phyloP scores from a whole-genome alignment of 2,797 vertebrate genomes.

The Squalus acanthias region DNA sequence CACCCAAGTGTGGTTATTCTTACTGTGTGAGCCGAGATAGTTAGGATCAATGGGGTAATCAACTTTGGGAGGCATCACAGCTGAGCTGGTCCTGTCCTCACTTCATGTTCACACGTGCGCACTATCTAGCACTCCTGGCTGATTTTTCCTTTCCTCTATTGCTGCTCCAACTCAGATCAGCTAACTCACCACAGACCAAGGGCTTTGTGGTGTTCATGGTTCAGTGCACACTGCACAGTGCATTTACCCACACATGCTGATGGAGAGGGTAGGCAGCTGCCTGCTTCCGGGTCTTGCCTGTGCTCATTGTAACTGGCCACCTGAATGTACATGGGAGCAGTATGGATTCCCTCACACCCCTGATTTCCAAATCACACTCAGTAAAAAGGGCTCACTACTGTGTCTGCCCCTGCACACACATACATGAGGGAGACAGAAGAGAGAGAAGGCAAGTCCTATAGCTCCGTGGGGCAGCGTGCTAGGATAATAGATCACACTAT shows the following conservation, averaged over 20 bases:
- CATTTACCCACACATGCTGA: background rate
- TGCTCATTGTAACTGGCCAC: too few species aligned
- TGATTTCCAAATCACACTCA: background rate
- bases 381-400: background rate
- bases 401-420: background rate
- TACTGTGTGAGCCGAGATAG: background rate
- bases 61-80: background rate
- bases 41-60: background rate
- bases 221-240: background rate
- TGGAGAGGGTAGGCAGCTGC: background rate
- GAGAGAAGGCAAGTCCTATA: background rate
- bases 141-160: background rate
- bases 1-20: background rate
- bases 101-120: background rate
- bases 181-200: too few species aligned
- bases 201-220: background rate
- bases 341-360: background rate
- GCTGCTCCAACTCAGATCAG: background rate
- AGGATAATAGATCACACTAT: background rate
- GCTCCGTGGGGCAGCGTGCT: background rate
- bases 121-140: background rate
- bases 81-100: background rate
- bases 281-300: background rate
- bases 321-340: background rate
- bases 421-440: background rate